Evolutionary conservation across 2,797 vertebrate genomes (phyloP), one percentile per base, ranked within the genome.

Genomic region (Leptodactylus fallax): DNA sequence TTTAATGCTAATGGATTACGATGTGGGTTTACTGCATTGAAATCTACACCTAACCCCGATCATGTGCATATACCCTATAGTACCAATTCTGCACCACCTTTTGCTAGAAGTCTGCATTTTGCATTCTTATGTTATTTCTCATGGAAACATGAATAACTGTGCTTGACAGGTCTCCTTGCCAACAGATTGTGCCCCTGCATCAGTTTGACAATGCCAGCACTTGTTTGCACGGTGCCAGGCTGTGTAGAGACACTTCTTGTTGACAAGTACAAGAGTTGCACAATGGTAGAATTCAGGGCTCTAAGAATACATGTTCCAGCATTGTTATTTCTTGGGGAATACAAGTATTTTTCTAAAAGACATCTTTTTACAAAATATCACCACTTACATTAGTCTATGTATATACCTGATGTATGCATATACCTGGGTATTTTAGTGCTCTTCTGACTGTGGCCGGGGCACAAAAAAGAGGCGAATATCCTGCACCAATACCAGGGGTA

Each of bases 401-500:
- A n/a, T 76, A n/a, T 83, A 1, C 12, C 36, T 36, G 19, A n/a
- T n/a, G n/a, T n/a, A n/a, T 74, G 8, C 49, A n/a, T 76, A n/a
- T 83, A 1, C 12, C 36, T 36, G 19, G 58, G 53, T 58, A 58
- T 65, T 49, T 91, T 93, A 99, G 98, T 99, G 98, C 89, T 99
- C 98, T 0, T 95, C 97, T 87, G 94, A 93, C 90, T 99, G 98
- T 84, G 97, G 98, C 6, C 91, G 90, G 12, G 98, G 98, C 13
- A 94, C 94, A 3, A 96, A 94, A 90, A 96, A 92, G 11, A 94
- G 98, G 81, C 96, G 93, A 0, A 97, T 99, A 90, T 95, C 92
- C 0, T 99, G 98, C 91, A 97, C 95, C 85, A 98, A 97, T 92
- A 95, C 97, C 0, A 95, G 97, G 91, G 96, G 97, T 11, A 95